Evolutionary conservation across 2,888 invertebrate genomes (phyloP).

Genomic region (Clistopyga incitator): DNA sequence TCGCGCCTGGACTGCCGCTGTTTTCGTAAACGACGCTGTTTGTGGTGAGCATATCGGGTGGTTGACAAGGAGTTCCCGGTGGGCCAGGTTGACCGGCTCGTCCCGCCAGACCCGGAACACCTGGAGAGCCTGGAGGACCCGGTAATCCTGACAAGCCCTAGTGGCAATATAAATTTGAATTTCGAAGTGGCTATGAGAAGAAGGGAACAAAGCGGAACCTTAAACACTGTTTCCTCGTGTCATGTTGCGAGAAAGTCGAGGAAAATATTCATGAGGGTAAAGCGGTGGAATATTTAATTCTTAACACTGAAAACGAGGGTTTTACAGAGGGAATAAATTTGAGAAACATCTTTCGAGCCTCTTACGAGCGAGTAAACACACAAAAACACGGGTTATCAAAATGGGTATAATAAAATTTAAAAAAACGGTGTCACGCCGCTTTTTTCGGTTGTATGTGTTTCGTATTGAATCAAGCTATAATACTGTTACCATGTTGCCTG

Average conservation of each 20-base stretch:
- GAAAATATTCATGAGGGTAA: neutral
- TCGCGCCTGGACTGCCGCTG: constrained; percentile 84
- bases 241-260: too few relatives aligned
- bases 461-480: neutral
- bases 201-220: neutral
- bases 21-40: constrained; percentile 73
- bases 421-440: neutral
- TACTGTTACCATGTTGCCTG: constrained; percentile 82
- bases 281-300: too few relatives aligned
- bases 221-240: too few relatives aligned
- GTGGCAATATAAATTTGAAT: neutral
- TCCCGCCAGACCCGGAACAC: constrained; percentile 83
- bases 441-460: neutral
- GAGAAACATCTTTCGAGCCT: too few relatives aligned
- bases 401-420: too few relatives aligned
- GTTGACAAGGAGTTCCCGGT: constrained; percentile 82
- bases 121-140: constrained; percentile 83
- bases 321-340: too few relatives aligned
- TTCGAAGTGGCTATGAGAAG: neutral
- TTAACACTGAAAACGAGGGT: too few relatives aligned
- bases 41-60: constrained; percentile 75
- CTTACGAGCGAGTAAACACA: too few relatives aligned
- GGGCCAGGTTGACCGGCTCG: constrained; percentile 84
- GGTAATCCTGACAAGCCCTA: constrained; percentile 81
- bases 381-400: too few relatives aligned